Evolutionary conservation across 2,888 invertebrate species (phyloP), one percentile per base, ranked within the genome.

Genomic region (Vesta saturnalis): DNA sequence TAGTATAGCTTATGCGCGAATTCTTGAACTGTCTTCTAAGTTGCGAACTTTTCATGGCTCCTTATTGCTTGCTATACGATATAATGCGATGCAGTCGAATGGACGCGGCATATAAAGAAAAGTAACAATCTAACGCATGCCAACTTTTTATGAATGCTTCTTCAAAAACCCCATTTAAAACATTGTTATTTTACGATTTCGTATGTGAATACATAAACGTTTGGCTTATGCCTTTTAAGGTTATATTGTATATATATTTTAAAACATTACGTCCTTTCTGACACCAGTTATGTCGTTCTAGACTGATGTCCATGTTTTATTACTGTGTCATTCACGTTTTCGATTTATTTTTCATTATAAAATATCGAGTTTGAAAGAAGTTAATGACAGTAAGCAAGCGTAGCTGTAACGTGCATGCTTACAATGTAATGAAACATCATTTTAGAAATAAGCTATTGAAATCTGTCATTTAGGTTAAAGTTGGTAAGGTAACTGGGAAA

Each of bases 101-200:
- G 64, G 71, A 47, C 30, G 54, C 21, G 58, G 67, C 61, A 46
- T 62, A 73, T 73, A 73, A 72, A 76, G 74, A 76, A 76, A 76
- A 76, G 75, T 74, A 75, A 78, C 73, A 77, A 75, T 78, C 72
- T 71, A 69, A 72, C 74, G 72, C 75, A 76, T 75, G 73, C 75
- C 75, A 75, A 72, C 67, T 73, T 77, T 78, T 79, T 78, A 78
- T 79, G 77, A 77, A 77, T 74, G 72, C 76, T 72, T 61, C 68
- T 72, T 70, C 70, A 72, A 77, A 75, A 76, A 73, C 71, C 71
- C 75, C 73, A 69, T 77, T 77, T 73, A 76, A 77, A 76, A 79
- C 78, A 79, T 78, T 79, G 78, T 79, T 75, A 78, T 77, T 78
- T 79, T 78, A 79, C 72, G 79, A 77, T 77, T 76, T 70, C 69